Percentiles rank a stretch among this genome's conserved stretches.
These are phyloP conservation scores for Trichacis sp. DNA, from an alignment of 2,888 invertebrate genomes.

Conservation along the genomic window DNA sequence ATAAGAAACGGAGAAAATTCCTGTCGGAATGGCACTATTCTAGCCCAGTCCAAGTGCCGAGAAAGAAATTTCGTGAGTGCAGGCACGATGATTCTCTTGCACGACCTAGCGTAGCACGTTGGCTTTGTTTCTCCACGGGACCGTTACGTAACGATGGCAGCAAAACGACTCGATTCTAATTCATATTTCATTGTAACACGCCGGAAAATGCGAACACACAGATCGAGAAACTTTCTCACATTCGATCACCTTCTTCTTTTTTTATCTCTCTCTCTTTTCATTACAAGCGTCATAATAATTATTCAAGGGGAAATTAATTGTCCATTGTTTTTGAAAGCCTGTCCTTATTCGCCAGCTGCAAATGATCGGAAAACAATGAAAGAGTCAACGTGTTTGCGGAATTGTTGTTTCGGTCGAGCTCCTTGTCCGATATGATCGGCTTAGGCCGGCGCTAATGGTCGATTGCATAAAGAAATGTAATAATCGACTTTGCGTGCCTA, in stretches of 20 bases:
- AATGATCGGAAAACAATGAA: neutral
- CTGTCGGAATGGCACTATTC: conserved; percentile 18
- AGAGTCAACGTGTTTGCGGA: neutral
- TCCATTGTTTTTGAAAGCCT: neutral
- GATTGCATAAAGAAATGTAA: conserved; percentile 39
- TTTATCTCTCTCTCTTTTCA: too few relatives aligned
- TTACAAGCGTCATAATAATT: neutral
- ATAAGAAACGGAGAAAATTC: conserved; percentile 21
- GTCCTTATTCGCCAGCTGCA: neutral
- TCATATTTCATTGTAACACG: neutral
- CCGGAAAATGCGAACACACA: neutral
- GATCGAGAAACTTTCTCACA: neutral
- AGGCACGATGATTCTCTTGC: neutral
- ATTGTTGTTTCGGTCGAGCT: neutral
- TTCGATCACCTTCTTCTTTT: neutral
- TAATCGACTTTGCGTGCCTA: conserved; percentile 40
- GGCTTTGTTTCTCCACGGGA: neutral
- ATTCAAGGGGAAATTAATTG: neutral
- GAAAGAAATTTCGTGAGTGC: neutral
- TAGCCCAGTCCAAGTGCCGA: conserved; percentile 11
- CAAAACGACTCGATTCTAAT: neutral
- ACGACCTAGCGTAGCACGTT: neutral
- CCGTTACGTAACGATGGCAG: conserved; percentile 2
- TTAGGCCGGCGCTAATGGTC: conserved; percentile 29
- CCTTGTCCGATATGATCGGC: conserved; percentile 21